Evolutionary conservation across 2,113 vertebrate genomes (phyloP).

Genomic region (chimpanzee (Pan troglodytes)): DNA sequence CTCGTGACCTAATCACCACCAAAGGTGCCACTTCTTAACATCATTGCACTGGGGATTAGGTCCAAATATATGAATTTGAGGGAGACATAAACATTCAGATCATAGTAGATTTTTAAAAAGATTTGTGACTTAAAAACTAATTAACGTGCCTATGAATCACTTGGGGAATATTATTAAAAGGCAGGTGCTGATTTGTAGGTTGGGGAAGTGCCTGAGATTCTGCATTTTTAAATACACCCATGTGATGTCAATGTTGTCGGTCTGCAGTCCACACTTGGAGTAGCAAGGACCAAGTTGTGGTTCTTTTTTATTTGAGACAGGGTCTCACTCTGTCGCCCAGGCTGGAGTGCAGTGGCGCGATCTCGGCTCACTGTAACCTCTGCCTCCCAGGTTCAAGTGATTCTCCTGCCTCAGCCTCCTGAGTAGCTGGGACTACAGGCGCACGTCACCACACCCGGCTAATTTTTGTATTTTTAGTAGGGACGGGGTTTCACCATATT

Average conservation of each 20-base stretch:
- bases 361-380: no score
- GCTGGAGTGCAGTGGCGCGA: no score
- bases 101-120: not conserved
- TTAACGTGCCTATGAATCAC: not conserved
- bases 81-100: not conserved
- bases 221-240: not conserved
- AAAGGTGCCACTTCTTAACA: not conserved
- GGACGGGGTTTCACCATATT: no score
- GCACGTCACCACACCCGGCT: accelerated
- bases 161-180: not conserved
- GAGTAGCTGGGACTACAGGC: no score
- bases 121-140: not conserved
- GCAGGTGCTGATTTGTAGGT: not conserved
- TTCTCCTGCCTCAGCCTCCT: no score
- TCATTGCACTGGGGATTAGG: not conserved
- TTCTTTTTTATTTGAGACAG: no score
- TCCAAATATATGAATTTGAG: not conserved
- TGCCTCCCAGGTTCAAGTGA: no score
- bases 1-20: not conserved
- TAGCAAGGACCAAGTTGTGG: accelerated
- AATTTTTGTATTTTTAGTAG: no score
- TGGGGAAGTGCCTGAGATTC: not conserved
- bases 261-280: not conserved
- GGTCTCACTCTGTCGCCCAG: no score
- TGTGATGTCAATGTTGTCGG: accelerated